A percentile compares a stretch with the other conserved stretches of the same genome.
Conservation (phyloP, 1,140 invertebrate genomes). For the Pararge aegeria region DNA sequence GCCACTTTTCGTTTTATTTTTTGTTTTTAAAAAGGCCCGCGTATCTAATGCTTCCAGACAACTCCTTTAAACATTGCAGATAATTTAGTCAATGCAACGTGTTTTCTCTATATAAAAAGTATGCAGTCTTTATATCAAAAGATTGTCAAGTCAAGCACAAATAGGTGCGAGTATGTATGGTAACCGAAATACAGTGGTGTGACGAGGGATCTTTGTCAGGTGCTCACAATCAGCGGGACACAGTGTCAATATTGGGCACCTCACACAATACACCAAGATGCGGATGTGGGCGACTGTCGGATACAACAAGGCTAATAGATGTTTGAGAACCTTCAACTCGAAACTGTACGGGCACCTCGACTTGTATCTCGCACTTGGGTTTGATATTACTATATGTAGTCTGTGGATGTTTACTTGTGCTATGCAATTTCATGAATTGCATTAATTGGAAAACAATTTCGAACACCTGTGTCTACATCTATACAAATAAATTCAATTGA, state of each 20-base stretch:
- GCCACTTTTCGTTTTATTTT: no score
- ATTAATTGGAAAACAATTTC: no score
- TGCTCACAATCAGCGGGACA: slow-evolving; percentile 52
- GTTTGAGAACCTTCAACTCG: slow-evolving; percentile 26
- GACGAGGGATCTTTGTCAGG: slow-evolving; percentile 58
- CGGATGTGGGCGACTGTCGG: slow-evolving; percentile 51
- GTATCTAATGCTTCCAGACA: no score
- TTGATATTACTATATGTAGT: background rate
- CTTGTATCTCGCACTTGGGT: background rate
- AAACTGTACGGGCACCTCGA: slow-evolving; percentile 18
- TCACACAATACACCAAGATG: slow-evolving; percentile 49
- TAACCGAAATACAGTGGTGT: slow-evolving; percentile 27
- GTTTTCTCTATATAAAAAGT: no score
- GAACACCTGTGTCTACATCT: no score
- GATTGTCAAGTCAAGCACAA: background rate
- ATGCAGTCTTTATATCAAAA: no score
- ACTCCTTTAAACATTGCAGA: no score
- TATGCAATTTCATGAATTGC: no score
- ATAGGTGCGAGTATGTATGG: slow-evolving; percentile 10
- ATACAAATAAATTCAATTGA: no score
- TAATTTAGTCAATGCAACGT: no score
- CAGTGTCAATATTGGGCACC: slow-evolving; percentile 66
- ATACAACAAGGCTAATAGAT: slow-evolving; percentile 35
- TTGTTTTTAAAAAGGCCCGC: no score
- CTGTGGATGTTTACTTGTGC: background rate